Base-by-base conservation (phyloP, 2,888 invertebrate species). In the Acanthococcus lagerstroemiae region DNA sequence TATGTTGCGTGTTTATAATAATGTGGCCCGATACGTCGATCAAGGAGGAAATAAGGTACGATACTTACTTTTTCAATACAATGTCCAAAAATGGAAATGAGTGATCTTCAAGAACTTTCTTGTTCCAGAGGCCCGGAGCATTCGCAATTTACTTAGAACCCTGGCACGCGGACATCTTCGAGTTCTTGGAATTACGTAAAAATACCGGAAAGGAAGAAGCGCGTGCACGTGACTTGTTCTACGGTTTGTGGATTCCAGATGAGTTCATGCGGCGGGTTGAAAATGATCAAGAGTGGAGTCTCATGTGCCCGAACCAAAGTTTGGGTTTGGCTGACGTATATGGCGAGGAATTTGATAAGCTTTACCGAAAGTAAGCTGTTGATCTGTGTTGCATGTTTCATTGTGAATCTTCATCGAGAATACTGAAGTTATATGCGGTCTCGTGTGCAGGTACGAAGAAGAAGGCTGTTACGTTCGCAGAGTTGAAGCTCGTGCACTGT, bases 61-160 rank as follows among this genome's bases (percentile, higher is more conserved):
- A n/a, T n/a, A n/a, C n/a, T n/a, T n/a, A n/a, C n/a, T n/a, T n/a
- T n/a, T n/a, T n/a, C n/a, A n/a, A n/a, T n/a, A n/a, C n/a, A n/a
- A n/a, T n/a, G n/a, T n/a, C n/a, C n/a, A n/a, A n/a, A n/a, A n/a
- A n/a, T n/a, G n/a, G n/a, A n/a, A n/a, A n/a, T n/a, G n/a, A n/a
- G n/a, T n/a, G n/a, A n/a, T n/a, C n/a, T n/a, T n/a, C n/a, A n/a
- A n/a, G n/a, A n/a, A n/a, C n/a, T n/a, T n/a, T n/a, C n/a, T n/a
- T n/a, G n/a, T n/a, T n/a, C n/a, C 73, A 82, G 81, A 80, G 96
- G 69, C 96, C 96, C 1, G 97, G 97, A 22, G 96, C 96, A 3
- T 95, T 97, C 79, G 95, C 99, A 17, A 85, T 99, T 68, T 99
- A 99, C 74, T 78, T 99, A 61, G 99, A 99, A 77, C 99, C 99